phyloP scores from a whole-genome alignment of 2,113 vertebrate species.

The Colaptes auratus region DNA sequence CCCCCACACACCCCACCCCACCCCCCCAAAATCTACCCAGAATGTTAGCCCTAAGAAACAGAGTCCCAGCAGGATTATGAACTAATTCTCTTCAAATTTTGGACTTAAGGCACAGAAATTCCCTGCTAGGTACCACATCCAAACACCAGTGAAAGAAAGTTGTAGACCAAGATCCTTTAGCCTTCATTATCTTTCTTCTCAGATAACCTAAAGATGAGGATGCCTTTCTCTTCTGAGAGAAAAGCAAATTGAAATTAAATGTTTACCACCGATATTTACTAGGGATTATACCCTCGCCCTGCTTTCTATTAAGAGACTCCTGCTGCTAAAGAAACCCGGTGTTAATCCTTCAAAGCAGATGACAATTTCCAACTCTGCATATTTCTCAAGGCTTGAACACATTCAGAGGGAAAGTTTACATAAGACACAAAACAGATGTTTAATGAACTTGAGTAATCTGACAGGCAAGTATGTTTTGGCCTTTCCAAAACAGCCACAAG shows the following conservation, averaged over 20 bases:
- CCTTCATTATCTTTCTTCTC: neutral
- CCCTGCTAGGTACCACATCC: neutral
- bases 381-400: slow-evolving; percentile 36
- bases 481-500: slow-evolving; percentile 13
- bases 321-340: slow-evolving; percentile 9
- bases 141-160: neutral
- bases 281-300: slow-evolving; percentile 27
- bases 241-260: slow-evolving; percentile 4
- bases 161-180: neutral
- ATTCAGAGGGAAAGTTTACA: slow-evolving; percentile 17
- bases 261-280: neutral
- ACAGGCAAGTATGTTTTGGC: slow-evolving; percentile 9
- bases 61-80: neutral
- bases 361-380: slow-evolving; percentile 3
- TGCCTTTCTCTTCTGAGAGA: neutral
- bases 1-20: no score
- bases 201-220: neutral
- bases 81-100: neutral
- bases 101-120: neutral
- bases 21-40: neutral
- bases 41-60: neutral
- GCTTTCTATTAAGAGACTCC: slow-evolving; percentile 15
- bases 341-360: slow-evolving; percentile 39
- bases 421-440: slow-evolving; percentile 50
- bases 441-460: slow-evolving; percentile 41